Evolutionary conservation across 2,888 invertebrate species (phyloP), one percentile per base, ranked within the genome.

Genomic region (Amphiduros pacificus): DNA sequence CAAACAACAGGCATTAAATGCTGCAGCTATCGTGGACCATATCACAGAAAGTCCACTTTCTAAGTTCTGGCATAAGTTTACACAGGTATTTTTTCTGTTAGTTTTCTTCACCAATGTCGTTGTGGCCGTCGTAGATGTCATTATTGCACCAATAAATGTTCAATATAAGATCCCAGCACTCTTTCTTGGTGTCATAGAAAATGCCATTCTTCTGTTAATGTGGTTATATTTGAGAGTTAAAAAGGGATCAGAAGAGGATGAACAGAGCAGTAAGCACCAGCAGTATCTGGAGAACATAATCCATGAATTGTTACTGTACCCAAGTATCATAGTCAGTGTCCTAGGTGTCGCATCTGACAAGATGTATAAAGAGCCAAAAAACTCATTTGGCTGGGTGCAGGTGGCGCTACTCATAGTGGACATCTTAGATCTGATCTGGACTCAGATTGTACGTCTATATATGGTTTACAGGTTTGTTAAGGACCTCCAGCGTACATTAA

Each of bases 261-360:
- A 53, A 22, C 22, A 27, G 14, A 28, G 22, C 20, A 22, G 53
- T 22, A 67, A 64, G 62, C 40, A 60, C 31, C 61, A 61, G 40
- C 67, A 67, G 48, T 64, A 65, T 48, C 22, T 57, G 11, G 67
- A 67, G 49, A 67, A 67, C 40, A 44, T 62, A 22, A 24, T 67
- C 1, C 58, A 60, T n/a, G 67, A 67, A 44, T 26, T 58, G 14
- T 29, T 67, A 1, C 48, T 67, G 6, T 64, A 64, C 28, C 67
- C 67, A 1, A 31, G 60, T 1, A 24, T 67, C n/a, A 49, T 61
- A 6, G 17, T 64, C 49, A 60, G 55, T 17, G 50, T 62, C 2
- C 32, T 64, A 1, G 64, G 64, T 1, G 62, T 67, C 27, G 50
- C 64, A 3, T 62, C 62, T 6, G 67, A 67, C 22, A 61, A 50